Evolutionary conservation across 1,140 invertebrate species (phyloP), one percentile per base, ranked within the genome.

Genomic region (Pseudomyrmex cubaensis): DNA sequence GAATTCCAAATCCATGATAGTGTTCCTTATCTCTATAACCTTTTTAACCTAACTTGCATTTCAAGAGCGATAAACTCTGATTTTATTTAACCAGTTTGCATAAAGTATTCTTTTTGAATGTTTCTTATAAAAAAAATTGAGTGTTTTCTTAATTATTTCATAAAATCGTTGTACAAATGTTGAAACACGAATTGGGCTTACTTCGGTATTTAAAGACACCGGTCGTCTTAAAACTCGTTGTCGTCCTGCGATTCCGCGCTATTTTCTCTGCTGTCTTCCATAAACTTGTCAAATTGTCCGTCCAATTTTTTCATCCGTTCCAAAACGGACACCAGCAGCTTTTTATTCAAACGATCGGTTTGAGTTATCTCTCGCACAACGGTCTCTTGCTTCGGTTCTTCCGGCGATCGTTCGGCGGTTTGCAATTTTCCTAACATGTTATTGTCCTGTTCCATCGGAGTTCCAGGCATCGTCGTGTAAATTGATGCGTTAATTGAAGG

Each of bases 301-400:
- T 84, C 82, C 0, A 85, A 88, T 85, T 95, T 94, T 63, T 96
- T 95, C 90, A 96, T 95, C 69, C 94, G 92, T 74, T 95, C 92
- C 4, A 96, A 93, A 84, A 96, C 94, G 1, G 95, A 96, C 62
- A 95, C 94, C 25, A 96, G 92, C 54, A 96, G 91, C 75, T 94
- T 95, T 89, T 96, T 96, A 87, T 96, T 96, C 50, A 96, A 86
- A 72, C 94, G 95, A 91, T 96, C 96, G 1, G 95, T 96, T 91
- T 95, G 95, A 15, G 95, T 96, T 83, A 95, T 92, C 94, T 96
- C 96, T 35, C 95, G 86, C 20, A 90, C 87, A 44, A 89, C 86
- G 5, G 87, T 78, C 7, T 90, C 85, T 10, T 77, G 66, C 13
- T 89, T 84, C 20, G 57, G 50, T 56, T 85, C 61, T 13, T 83